Percentiles rank a stretch among this genome's conserved stretches.
Evolutionary conservation across 2,113 vertebrate species (phyloP).

Genomic region (Mola mola): DNA sequence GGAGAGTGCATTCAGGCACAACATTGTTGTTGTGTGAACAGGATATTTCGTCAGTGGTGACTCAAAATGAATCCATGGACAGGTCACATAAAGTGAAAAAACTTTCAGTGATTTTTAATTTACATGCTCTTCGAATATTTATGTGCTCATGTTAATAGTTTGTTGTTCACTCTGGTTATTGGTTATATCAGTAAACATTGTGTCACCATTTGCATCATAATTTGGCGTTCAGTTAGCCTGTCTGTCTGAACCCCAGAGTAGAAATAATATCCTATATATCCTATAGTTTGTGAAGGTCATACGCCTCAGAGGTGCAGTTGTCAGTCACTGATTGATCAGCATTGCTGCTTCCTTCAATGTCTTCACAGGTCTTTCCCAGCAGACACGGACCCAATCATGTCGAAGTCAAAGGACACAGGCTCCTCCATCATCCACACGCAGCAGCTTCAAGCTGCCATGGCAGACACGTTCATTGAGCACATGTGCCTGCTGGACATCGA

Average conservation of each 20-base stretch:
- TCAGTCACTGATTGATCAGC: background rate
- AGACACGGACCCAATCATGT: slow-evolving; percentile 77
- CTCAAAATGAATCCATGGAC: slow-evolving; percentile 15
- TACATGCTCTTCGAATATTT: too few species aligned
- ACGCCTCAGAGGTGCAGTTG: background rate
- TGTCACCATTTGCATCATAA: too few species aligned
- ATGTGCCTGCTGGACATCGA: slow-evolving; percentile 98
- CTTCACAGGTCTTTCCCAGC: slow-evolving; percentile 60
- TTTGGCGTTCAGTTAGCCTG: background rate
- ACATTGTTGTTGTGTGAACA: slow-evolving; percentile 35
- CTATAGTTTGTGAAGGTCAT: too few species aligned
- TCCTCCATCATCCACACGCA: slow-evolving; percentile 90
- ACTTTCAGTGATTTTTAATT: too few species aligned
- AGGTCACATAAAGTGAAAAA: too few species aligned
- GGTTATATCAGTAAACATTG: too few species aligned
- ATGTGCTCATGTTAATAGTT: too few species aligned
- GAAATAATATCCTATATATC: background rate
- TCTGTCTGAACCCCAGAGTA: background rate
- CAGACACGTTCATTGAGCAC: slow-evolving; percentile 94
- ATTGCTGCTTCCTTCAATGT: slow-evolving; percentile 10
- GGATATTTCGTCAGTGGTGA: slow-evolving; percentile 12
- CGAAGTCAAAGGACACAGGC: slow-evolving; percentile 82
- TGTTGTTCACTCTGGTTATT: too few species aligned
- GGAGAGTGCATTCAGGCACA: slow-evolving; percentile 48
- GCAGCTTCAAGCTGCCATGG: slow-evolving; percentile 95